Evolutionary conservation across 53 echinoderm and acorn worm genomes (phyloP).

Genomic region (Apostichopus leukothele): DNA sequence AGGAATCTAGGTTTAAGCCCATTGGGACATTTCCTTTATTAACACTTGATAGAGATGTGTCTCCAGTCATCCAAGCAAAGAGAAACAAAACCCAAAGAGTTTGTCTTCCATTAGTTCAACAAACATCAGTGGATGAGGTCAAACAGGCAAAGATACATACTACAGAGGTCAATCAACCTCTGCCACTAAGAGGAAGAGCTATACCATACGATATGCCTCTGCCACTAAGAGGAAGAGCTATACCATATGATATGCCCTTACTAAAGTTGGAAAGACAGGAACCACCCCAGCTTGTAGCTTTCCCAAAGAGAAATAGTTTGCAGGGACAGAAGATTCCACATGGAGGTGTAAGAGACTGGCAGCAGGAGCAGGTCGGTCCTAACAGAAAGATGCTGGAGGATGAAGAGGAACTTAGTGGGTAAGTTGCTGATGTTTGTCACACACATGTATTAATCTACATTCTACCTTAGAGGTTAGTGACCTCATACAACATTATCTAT

Average conservation of each 20-base stretch:
- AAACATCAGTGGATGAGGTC: constrained; percentile 27
- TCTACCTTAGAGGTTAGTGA: too few relatives aligned
- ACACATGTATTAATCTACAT: neutral
- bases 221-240: too few relatives aligned
- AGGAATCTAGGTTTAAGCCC: neutral
- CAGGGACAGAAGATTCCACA: neutral
- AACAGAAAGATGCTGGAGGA: neutral
- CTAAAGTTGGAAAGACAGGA: neutral
- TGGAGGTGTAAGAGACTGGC: neutral
- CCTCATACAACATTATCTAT: too few relatives aligned
- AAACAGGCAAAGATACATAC: constrained; percentile 5
- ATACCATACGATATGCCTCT: neutral
- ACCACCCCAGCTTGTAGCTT: constrained; percentile 24
- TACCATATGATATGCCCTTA: constrained; percentile 14
- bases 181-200: neutral
- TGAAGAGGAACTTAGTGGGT: neutral
- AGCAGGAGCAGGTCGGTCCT: neutral
- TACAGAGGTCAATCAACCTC: neutral
- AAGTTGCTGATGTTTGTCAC: neutral
- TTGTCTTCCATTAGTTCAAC: constrained; percentile 12
- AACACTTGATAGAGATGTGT: constrained; percentile 21
- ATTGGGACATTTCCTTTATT: constrained; percentile 11
- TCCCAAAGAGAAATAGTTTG: neutral
- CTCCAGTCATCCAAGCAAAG: constrained; percentile 15
- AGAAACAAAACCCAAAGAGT: neutral